Evolutionary conservation across 2,888 invertebrate species (phyloP).

Genomic region (Acronicta alni): DNA sequence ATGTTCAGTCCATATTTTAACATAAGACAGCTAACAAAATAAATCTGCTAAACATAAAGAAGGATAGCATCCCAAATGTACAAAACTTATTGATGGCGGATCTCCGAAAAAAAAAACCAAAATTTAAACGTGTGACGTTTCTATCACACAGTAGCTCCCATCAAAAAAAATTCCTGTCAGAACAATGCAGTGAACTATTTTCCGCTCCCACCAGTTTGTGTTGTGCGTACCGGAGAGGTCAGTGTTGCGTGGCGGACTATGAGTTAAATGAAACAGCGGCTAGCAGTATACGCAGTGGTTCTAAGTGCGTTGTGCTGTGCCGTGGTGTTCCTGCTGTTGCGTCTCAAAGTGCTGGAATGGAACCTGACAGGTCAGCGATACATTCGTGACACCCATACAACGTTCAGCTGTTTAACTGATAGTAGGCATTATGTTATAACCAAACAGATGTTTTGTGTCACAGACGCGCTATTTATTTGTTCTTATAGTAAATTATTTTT

Average conservation of each 20-base stretch:
- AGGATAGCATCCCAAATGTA: neutral
- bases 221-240: slow-evolving; percentile 4
- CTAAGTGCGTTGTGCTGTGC: slow-evolving; percentile 45
- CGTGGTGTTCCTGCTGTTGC: slow-evolving; percentile 45
- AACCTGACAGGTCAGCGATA: slow-evolving; percentile 33
- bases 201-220: neutral
- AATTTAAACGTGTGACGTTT: slow-evolving; percentile 28
- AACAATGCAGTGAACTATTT: slow-evolving; percentile 23
- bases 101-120: slow-evolving; percentile 16
- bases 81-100: slow-evolving; percentile 8
- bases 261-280: slow-evolving; percentile 44
- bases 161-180: slow-evolving; percentile 33
- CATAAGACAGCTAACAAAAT: too few species aligned
- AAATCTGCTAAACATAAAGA: neutral
- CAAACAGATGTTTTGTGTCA: neutral
- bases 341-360: slow-evolving; percentile 44
- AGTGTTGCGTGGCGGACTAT: slow-evolving; percentile 21
- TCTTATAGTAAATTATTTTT: too few species aligned
- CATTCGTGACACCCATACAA: neutral
- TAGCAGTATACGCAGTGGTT: slow-evolving; percentile 28
- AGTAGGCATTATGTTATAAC: neutral
- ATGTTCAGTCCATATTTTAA: too few species aligned
- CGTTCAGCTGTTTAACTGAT: slow-evolving; percentile 1
- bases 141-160: slow-evolving; percentile 12
- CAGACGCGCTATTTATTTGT: too few species aligned